Percentiles rank a stretch among this genome's conserved stretches.
Conservation (phyloP, 1,140 invertebrate genomes). For the Patella vulgata region DNA sequence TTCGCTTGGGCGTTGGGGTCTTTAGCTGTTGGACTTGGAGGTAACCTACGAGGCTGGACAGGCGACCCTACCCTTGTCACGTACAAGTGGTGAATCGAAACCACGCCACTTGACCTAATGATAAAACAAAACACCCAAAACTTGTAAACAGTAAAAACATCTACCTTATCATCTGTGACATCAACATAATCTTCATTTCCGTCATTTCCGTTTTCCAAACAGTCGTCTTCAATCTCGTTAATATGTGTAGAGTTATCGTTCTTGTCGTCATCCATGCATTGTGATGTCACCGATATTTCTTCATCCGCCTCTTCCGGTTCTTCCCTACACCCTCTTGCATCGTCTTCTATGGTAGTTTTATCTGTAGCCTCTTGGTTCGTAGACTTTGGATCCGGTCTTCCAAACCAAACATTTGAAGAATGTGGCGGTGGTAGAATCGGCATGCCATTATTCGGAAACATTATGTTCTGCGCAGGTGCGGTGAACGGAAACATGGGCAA, state of each 20-base stretch:
- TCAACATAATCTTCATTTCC: too few relatives aligned
- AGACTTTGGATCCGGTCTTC: slow-evolving; percentile 3
- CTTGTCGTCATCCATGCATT: not conserved
- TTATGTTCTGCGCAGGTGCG: not conserved
- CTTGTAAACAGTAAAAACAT: too few relatives aligned
- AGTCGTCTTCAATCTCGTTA: too few relatives aligned
- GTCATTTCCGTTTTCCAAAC: too few relatives aligned
- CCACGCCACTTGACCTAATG: too few relatives aligned
- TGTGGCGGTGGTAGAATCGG: too few relatives aligned
- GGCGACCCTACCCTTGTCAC: too few relatives aligned
- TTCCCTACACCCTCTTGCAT: not conserved
- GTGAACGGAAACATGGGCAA: slow-evolving; percentile 15
- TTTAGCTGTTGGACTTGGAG: too few relatives aligned
- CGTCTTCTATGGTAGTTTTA: not conserved
- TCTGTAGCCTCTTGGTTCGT: slow-evolving; percentile 2
- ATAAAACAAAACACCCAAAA: not conserved
- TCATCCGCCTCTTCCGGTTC: slow-evolving; percentile 2
- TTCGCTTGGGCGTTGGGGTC: too few relatives aligned
- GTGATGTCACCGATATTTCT: slow-evolving; percentile 6
- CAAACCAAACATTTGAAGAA: not conserved
- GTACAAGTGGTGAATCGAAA: too few relatives aligned
- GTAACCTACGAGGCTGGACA: too few relatives aligned
- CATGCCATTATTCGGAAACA: slow-evolving; percentile 6
- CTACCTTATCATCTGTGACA: too few relatives aligned
- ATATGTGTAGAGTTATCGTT: not conserved